Evolutionary conservation across 2,888 invertebrate genomes (phyloP).

Genomic region (Hirtodrosophila histrioides): DNA sequence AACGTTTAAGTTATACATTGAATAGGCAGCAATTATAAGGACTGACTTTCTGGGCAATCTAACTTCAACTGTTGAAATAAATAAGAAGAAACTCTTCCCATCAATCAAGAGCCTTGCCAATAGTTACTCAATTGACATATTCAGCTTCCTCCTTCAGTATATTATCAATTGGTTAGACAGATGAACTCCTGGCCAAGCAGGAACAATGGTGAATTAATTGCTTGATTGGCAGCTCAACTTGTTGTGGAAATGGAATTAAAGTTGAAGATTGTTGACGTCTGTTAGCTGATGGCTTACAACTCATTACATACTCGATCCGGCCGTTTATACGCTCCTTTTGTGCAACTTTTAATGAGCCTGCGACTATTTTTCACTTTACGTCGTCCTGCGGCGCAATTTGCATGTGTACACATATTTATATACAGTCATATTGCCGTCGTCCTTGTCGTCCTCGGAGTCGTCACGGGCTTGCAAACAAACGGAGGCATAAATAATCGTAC

Average conservation of each 20-base stretch:
- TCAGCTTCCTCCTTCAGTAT: no score
- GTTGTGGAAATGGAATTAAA: not conserved
- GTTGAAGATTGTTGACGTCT: constrained; percentile 21
- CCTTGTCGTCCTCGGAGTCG: constrained; percentile 8
- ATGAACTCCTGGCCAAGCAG: no score
- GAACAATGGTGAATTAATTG: constrained; percentile 1
- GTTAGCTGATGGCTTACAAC: constrained; percentile 55
- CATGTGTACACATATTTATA: constrained; percentile 57
- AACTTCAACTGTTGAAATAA: no score
- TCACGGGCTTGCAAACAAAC: constrained; percentile 55
- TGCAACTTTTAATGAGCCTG: constrained; percentile 59
- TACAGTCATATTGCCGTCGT: constrained; percentile 43
- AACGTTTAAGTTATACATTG: no score
- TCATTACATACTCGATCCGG: constrained; percentile 44
- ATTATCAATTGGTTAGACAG: no score
- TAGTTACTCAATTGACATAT: no score
- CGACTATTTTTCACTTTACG: constrained; percentile 54
- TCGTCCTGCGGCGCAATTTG: constrained; percentile 57
- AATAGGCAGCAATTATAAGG: no score
- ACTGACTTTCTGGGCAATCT: no score
- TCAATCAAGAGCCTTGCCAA: no score
- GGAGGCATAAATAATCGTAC: constrained; percentile 75
- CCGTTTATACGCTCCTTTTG: constrained; percentile 10
- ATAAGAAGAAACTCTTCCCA: no score
- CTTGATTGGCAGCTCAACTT: not conserved